Percentiles rank a stretch among this genome's conserved stretches.
Conservation (phyloP, 2,888 invertebrate species). For the Hydroisotoma schaefferi region DNA sequence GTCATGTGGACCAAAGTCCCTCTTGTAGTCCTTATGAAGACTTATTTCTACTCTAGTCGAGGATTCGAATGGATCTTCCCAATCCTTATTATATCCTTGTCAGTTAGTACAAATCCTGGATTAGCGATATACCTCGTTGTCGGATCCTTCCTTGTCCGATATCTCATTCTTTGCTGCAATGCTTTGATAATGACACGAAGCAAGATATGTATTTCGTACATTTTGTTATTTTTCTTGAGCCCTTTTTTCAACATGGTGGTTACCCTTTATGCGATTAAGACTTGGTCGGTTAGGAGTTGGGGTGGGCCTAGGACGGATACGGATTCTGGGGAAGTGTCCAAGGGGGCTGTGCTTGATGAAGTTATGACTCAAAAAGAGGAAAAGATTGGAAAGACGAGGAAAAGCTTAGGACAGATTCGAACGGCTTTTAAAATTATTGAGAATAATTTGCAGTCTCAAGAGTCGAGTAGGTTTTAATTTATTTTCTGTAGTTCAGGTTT, state of each 20-base stretch:
- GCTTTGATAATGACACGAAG: constrained; percentile 15
- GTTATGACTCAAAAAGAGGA: constrained; percentile 18
- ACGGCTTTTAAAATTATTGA: constrained; percentile 16
- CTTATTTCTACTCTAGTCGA: constrained; percentile 20
- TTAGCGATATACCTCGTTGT: constrained; percentile 4
- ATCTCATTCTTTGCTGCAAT: constrained; percentile 10
- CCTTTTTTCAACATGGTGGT: constrained; percentile 29
- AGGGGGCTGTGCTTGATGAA: constrained; percentile 10
- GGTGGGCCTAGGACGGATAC: constrained; percentile 32
- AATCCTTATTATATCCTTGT: constrained; percentile 10
- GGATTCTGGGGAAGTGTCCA: constrained; percentile 9
- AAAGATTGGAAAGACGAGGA: constrained; percentile 9
- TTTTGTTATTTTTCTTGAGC: constrained; percentile 17
- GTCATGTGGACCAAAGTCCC: constrained; percentile 30
- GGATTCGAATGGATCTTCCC: constrained; percentile 29
- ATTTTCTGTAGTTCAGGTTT: no score
- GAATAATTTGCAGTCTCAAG: background rate
- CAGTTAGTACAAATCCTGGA: constrained; percentile 4
- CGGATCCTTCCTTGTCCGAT: background rate
- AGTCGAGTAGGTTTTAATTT: background rate
- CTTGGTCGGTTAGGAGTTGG: constrained; percentile 31
- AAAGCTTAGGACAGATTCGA: constrained; percentile 19
- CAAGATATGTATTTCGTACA: constrained; percentile 18
- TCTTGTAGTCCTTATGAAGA: constrained; percentile 19
- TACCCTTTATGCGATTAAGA: constrained; percentile 24